Percentiles rank a stretch among this genome's conserved stretches.
phyloP scores from a whole-genome alignment of 2,797 vertebrate species.

The Rhadinocentrus ornatus region DNA sequence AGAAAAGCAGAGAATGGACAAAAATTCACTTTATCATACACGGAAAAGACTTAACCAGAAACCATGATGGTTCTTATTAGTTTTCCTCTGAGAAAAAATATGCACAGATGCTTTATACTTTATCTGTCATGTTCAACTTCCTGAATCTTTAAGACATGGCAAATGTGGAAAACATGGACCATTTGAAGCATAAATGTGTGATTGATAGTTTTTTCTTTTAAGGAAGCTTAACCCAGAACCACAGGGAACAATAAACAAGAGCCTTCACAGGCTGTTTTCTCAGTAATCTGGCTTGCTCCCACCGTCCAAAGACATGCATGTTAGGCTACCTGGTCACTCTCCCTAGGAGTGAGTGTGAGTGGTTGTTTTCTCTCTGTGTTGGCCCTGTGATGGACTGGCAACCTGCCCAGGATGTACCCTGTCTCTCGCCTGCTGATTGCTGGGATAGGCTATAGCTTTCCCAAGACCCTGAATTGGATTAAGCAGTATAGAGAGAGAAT shows the following conservation, averaged over 20 bases:
- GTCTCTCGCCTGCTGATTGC: no score
- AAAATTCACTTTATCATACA: neutral
- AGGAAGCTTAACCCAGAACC: neutral
- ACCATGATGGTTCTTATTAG: conserved; percentile 40
- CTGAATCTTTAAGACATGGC: neutral
- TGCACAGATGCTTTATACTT: conserved; percentile 42
- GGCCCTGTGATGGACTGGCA: no score
- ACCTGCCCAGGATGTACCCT: no score
- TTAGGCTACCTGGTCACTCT: no score
- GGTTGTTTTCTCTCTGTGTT: no score
- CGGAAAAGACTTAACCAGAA: conserved; percentile 3
- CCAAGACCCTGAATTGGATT: no score
- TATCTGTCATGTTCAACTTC: conserved; percentile 45
- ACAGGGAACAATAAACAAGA: neutral
- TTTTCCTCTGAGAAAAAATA: conserved; percentile 46
- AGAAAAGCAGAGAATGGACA: conserved; percentile 12
- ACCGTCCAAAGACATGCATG: no score
- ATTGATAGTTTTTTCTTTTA: neutral
- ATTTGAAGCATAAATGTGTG: neutral
- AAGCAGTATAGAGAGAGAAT: no score
- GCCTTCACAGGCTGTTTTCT: neutral
- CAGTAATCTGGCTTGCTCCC: no score
- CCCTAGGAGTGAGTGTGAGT: no score
- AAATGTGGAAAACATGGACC: neutral
- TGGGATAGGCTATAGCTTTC: no score